phyloP scores from a whole-genome alignment of 2,888 invertebrate genomes.

The Drosophila koepferae region DNA sequence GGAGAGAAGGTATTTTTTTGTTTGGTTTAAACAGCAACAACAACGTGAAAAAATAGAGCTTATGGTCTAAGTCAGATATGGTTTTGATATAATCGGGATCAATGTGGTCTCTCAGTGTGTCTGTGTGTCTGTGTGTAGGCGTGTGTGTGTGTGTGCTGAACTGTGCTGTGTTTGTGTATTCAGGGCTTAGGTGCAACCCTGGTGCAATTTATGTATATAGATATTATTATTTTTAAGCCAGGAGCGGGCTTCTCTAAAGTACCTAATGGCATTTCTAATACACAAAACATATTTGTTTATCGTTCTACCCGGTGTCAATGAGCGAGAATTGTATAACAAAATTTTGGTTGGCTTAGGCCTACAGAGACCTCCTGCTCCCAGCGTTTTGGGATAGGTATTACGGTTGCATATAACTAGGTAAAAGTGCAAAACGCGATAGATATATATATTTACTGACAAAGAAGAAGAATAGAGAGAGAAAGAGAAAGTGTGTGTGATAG shows the following conservation, averaged over 20 bases:
- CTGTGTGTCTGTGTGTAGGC: slow-evolving; percentile 1
- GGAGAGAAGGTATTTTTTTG: slow-evolving; percentile 81
- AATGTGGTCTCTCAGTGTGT: slow-evolving; percentile 17
- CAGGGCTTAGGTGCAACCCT: neutral
- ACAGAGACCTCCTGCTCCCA: slow-evolving; percentile 82
- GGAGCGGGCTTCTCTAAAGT: slow-evolving; percentile 81
- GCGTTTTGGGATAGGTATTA: slow-evolving; percentile 64
- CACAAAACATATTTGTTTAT: slow-evolving; percentile 23
- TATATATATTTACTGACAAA: slow-evolving; percentile 41
- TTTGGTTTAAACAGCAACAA: slow-evolving; percentile 61
- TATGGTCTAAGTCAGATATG: slow-evolving; percentile 44
- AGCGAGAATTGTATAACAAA: slow-evolving; percentile 16
- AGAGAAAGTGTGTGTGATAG: slow-evolving; percentile 34
- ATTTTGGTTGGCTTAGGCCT: slow-evolving; percentile 59
- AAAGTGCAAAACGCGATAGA: slow-evolving; percentile 65
- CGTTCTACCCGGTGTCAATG: slow-evolving; percentile 70
- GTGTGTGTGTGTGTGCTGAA: slow-evolving; percentile 22
- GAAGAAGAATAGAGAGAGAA: slow-evolving; percentile 47
- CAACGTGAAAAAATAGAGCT: slow-evolving; percentile 35
- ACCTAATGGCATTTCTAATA: slow-evolving; percentile 54
- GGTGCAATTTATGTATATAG: slow-evolving; percentile 32
- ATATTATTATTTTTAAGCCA: slow-evolving; percentile 65
- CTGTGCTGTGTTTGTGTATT: slow-evolving; percentile 15
- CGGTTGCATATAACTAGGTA: slow-evolving; percentile 53
- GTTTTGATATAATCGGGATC: slow-evolving; percentile 12